Base-by-base conservation (phyloP, 2,113 vertebrate species). In the Pavo muticus region DNA sequence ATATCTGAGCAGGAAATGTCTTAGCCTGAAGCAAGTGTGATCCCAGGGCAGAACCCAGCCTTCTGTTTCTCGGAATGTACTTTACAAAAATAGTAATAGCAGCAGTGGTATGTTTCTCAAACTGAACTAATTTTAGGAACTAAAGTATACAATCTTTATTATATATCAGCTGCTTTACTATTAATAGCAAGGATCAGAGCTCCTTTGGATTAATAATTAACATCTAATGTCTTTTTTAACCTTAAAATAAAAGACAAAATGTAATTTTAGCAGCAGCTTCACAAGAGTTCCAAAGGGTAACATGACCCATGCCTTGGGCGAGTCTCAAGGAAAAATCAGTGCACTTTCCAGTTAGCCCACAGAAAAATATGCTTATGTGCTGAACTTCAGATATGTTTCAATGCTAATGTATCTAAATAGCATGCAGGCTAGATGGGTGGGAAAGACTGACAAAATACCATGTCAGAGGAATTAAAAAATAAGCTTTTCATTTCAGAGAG, bases 131-230 rank as follows among this genome's bases (percentile, higher is more conserved):
- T 95, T 96, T 96, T 93, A 78, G 80, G 76, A 92, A 84, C 73
- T 68, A 24, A 16, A 17, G 29, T 61, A 54, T 57, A 74, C 35
- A 89, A 95, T 96, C 80, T 91, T 20, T 76, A 21, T 68, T 85
- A 25, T 6, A 54, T 60, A 94, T 95, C 85, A 87, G 64, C 60
- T 74, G n/a, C 78, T 82, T 95, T 85, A 35, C 95, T 97, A 96
- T 94, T 87, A 93, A 96, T 95, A 96, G 96, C 59, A 95, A 90
- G 2, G 1, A 73, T 67, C n/a, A 75, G 81, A 80, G 42, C 24
- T 70, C 59, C 27, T 71, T n/a, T 57, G 71, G 73, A 24, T 95
- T 94, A 96, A 94, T 89, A 6, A 94, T 96, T 95, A 90, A 96
- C 88, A 64, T 84, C 24, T 88, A 83, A 97, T 91, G 80, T 44